These are phyloP conservation scores for Drosophila subsilvestris DNA, from an alignment of 2,888 invertebrate species.

Conservation along the genomic window DNA sequence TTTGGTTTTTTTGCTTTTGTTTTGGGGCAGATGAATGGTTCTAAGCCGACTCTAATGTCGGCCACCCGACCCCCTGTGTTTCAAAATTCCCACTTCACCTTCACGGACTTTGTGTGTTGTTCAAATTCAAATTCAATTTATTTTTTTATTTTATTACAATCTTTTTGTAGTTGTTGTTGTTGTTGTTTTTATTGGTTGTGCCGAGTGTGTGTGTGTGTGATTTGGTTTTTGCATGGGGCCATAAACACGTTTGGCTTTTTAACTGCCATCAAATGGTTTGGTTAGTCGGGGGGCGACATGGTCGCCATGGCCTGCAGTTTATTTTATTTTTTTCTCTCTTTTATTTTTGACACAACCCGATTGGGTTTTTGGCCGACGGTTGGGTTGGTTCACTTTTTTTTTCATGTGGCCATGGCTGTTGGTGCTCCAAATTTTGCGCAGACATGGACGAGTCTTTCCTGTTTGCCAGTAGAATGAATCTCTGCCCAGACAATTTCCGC, in stretches of 20 bases:
- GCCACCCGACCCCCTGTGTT: constrained; percentile 33
- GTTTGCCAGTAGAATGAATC: constrained; percentile 50
- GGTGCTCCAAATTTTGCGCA: constrained; percentile 68
- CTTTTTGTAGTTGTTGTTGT: constrained; percentile 40
- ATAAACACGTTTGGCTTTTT: constrained; percentile 70
- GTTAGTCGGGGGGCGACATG: constrained; percentile 44
- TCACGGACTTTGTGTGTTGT: constrained; percentile 51
- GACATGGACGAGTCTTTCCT: constrained; percentile 69
- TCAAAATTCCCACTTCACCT: constrained; percentile 62
- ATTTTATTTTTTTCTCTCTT: constrained; percentile 27
- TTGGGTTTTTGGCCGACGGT: constrained; percentile 31
- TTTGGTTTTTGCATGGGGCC: constrained; percentile 61
- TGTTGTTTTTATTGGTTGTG: constrained; percentile 13
- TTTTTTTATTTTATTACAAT: constrained; percentile 51
- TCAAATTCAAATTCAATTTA: constrained; percentile 72
- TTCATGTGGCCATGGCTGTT: constrained; percentile 65
- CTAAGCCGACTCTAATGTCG: constrained; percentile 43
- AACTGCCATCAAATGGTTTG: constrained; percentile 54
- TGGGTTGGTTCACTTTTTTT: constrained; percentile 33
- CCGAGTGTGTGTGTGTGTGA: constrained; percentile 15
- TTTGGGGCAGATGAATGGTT: constrained; percentile 36
- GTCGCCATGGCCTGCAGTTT: constrained; percentile 74
- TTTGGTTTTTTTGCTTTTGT: too few species aligned
- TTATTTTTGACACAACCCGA: constrained; percentile 44
- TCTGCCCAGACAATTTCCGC: constrained; percentile 49